Conservation (phyloP, 2,797 vertebrate genomes). For the Champsocephalus gunnari region DNA sequence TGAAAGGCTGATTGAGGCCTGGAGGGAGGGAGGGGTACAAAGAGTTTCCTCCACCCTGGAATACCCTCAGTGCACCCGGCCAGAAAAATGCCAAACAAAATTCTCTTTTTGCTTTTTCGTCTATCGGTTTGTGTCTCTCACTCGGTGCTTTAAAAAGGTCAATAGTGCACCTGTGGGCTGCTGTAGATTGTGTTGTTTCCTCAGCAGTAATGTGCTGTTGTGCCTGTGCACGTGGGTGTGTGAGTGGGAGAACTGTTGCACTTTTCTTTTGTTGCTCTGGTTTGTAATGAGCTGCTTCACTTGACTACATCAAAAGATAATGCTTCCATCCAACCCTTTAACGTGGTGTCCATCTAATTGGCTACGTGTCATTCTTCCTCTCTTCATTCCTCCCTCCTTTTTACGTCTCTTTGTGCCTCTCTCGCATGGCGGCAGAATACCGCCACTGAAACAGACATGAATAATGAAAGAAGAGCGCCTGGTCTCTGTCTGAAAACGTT, state of each 20-base stretch:
- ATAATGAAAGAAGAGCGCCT: slow-evolving; percentile 40
- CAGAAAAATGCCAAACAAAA: slow-evolving; percentile 45
- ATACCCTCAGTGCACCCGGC: slow-evolving; percentile 32
- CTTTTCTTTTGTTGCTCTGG: slow-evolving; percentile 18
- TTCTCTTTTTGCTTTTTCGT: slow-evolving; percentile 8
- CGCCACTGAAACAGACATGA: slow-evolving; percentile 40
- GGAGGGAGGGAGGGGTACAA: slow-evolving; percentile 28
- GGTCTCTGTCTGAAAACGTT: slow-evolving; percentile 19
- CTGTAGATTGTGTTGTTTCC: slow-evolving; percentile 39
- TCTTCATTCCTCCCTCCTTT: neutral
- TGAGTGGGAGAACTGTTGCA: slow-evolving; percentile 23
- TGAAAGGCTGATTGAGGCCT: slow-evolving; percentile 62
- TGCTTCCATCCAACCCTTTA: slow-evolving; percentile 11
- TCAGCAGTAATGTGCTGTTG: slow-evolving; percentile 6
- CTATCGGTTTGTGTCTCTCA: slow-evolving; percentile 20
- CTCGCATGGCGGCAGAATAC: slow-evolving; percentile 3
- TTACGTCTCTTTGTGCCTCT: slow-evolving; percentile 20
- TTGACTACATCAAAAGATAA: slow-evolving; percentile 43
- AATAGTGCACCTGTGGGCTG: slow-evolving; percentile 31
- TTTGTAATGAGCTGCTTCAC: slow-evolving; percentile 60
- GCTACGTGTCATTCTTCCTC: slow-evolving; percentile 7
- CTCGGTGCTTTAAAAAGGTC: slow-evolving; percentile 42
- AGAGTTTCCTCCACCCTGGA: slow-evolving; percentile 55
- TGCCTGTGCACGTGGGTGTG: slow-evolving; percentile 24
- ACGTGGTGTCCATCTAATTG: slow-evolving; percentile 3